Conservation (phyloP, 1,140 invertebrate species). For the Megalopta genalis region DNA sequence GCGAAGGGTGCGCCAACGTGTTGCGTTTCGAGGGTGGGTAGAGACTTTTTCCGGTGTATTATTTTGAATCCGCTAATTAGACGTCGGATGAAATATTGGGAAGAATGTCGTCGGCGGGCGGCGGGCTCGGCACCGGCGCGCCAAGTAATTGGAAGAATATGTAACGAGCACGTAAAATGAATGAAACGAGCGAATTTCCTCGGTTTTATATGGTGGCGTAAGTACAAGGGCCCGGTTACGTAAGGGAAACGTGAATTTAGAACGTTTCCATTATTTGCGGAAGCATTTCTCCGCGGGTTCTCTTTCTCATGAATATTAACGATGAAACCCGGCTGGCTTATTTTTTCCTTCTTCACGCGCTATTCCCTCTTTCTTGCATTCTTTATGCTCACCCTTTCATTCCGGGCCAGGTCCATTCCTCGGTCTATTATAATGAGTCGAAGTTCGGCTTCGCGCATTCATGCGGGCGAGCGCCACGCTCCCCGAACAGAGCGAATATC, state of each 20-base stretch:
- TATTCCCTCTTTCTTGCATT: not conserved
- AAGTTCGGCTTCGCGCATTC: not conserved
- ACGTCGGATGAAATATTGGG: conserved; percentile 41
- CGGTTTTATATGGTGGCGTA: conserved; percentile 21
- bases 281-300: conserved; percentile 32
- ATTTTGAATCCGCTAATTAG: conserved; percentile 47
- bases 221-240: conserved; percentile 15
- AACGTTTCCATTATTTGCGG: conserved; percentile 43
- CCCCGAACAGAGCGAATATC: not conserved
- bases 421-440: conserved; percentile 10
- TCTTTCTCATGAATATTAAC: conserved; percentile 48
- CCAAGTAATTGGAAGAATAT: conserved; percentile 54
- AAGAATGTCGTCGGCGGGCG: conserved; percentile 34
- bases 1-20: not conserved
- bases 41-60: not conserved
- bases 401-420: not conserved
- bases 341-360: not conserved
- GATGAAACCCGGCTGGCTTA: not conserved
- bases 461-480: not conserved
- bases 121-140: not conserved
- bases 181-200: conserved; percentile 46
- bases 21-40: not conserved
- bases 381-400: not conserved
- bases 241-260: conserved; percentile 35
- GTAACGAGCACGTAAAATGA: conserved; percentile 51